Evolutionary conservation across 2,113 vertebrate genomes (phyloP), one percentile per base, ranked within the genome.

Genomic region (Atractosteus spatula): DNA sequence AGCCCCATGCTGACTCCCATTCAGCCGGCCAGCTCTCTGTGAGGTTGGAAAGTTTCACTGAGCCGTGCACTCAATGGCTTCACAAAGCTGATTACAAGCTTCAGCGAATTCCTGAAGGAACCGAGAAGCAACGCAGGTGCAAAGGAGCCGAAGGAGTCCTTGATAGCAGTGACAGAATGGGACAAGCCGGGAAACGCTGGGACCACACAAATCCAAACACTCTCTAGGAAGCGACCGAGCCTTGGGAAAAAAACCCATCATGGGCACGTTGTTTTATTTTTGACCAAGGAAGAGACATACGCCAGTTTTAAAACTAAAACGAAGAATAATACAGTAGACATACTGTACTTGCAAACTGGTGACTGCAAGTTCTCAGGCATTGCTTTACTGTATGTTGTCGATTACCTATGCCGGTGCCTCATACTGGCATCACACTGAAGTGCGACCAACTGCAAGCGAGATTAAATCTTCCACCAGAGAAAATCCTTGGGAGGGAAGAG

Each of bases 51-150:
- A 96, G 95, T 96, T 96, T 91, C 95, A 94, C 91, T 96, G 95
- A 94, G 94, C 95, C 95, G 91, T 92, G 94, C 93, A 92, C 95
- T 98, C 96, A 97, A 95, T 95, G 93, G 92, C 94, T 91, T 93
- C 93, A 96, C 96, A 99, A 98, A 97, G 95, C 96, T 96, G 95
- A 98, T 99, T 99, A 98, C 96, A 98, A 96, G 96, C 96, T 95
- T 93, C 95, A 97, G 95, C 94, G 95, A 95, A 94, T 96, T 97
- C 94, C 95, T 96, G 96, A 96, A 96, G 96, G 94, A 94, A 94
- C 94, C 93, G 91, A 93, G 94, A 93, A 91, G 94, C 92, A 88
- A 91, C 91, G 95, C 96, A 98, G 97, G 97, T 96, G 96, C 94
- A 95, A 95, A 91, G 92, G 93, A 94, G 92, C 92, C 87, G 90